phyloP scores from a whole-genome alignment of 2,888 invertebrate genomes.

The Ormyrus nitidulus region DNA sequence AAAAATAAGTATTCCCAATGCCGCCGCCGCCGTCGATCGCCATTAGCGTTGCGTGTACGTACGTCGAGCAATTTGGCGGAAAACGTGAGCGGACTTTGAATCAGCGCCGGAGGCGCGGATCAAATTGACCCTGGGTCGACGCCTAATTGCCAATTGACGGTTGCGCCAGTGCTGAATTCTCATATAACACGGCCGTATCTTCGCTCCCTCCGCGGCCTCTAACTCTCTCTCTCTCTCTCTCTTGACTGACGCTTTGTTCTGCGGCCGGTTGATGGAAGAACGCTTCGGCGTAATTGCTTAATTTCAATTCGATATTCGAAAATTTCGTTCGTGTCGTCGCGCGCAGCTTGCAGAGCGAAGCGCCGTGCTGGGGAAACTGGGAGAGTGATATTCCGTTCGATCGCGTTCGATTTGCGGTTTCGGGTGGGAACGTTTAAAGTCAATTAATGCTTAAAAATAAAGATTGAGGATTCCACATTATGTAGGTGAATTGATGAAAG shows the following conservation, averaged over 20 bases:
- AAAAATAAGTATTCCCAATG: slow-evolving; percentile 27
- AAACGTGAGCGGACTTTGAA: slow-evolving; percentile 72
- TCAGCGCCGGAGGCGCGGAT: slow-evolving; percentile 66
- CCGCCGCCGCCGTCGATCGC: slow-evolving; percentile 13
- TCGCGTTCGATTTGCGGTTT: no score
- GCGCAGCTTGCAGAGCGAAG: not conserved
- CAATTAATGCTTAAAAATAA: no score
- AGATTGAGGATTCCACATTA: no score
- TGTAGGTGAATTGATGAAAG: no score
- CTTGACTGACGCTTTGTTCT: not conserved
- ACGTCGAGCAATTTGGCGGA: slow-evolving; percentile 68
- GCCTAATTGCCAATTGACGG: slow-evolving; percentile 74
- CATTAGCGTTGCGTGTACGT: slow-evolving; percentile 60
- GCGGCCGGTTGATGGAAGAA: not conserved
- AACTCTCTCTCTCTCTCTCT: not conserved
- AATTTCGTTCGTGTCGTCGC: not conserved
- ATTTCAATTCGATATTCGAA: not conserved
- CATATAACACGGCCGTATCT: slow-evolving; percentile 23
- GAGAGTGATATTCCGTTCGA: no score
- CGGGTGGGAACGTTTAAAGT: no score
- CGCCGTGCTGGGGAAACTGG: no score
- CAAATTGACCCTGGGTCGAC: slow-evolving; percentile 72
- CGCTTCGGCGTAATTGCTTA: not conserved
- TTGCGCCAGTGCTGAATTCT: slow-evolving; percentile 67
- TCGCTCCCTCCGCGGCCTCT: not conserved